A percentile compares a stretch with the other conserved stretches of the same genome.
phyloP scores from a whole-genome alignment of 2,797 vertebrate species.

The Calcarius lapponicus region DNA sequence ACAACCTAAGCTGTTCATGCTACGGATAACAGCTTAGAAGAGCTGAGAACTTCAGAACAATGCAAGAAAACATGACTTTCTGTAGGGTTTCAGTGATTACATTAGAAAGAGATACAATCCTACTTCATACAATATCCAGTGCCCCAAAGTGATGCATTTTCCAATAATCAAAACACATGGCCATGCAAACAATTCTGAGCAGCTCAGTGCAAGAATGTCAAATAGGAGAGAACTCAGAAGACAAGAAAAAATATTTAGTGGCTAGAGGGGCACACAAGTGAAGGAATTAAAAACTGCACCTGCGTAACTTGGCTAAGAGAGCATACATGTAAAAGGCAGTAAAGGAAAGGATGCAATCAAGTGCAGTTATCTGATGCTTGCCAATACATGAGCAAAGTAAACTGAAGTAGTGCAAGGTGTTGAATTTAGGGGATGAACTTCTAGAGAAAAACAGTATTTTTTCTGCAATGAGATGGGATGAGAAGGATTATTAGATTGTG shows the following conservation, averaged over 20 bases:
- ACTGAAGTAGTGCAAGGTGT: background rate
- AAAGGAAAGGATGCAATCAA: background rate
- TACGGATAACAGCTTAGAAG: background rate
- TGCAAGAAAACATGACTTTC: background rate
- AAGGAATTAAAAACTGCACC: background rate
- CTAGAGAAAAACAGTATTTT: background rate
- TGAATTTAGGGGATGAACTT: background rate
- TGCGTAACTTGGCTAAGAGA: background rate
- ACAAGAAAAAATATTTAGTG: background rate
- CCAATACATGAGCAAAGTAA: background rate
- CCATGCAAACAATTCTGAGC: background rate
- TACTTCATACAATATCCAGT: background rate
- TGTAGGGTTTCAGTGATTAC: background rate
- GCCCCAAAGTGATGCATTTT: background rate
- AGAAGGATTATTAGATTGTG: background rate
- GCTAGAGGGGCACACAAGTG: background rate
- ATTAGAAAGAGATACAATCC: background rate
- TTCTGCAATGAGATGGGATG: background rate
- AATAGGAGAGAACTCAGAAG: background rate
- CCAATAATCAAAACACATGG: background rate
- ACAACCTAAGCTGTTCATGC: background rate
- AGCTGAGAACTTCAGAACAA: background rate
- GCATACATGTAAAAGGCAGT: background rate
- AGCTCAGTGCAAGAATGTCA: background rate
- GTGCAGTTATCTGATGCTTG: background rate